Conservation (phyloP, 2,113 vertebrate genomes). For the Crotophaga sulcirostris region DNA sequence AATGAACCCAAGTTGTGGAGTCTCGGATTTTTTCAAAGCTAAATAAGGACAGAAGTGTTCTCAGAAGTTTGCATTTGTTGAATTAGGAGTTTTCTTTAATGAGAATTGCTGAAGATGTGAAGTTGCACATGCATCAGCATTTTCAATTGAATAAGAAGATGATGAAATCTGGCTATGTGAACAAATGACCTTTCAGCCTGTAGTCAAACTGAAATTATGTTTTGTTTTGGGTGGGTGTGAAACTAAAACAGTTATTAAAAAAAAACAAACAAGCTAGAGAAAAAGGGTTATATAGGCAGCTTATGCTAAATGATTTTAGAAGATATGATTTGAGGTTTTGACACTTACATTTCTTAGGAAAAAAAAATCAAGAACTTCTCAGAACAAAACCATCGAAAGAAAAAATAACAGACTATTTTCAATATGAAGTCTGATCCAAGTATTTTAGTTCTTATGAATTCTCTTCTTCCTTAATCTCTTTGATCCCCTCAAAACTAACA, state of each 20-base stretch:
- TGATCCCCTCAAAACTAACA: background rate
- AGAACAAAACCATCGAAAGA: background rate
- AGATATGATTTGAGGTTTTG: background rate
- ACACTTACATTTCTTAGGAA: background rate
- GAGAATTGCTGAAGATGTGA: background rate
- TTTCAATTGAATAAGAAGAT: background rate
- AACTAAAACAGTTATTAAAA: background rate
- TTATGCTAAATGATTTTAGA: background rate
- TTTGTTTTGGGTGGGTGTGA: background rate
- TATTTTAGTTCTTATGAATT: background rate
- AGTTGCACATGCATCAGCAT: background rate
- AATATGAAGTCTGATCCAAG: background rate
- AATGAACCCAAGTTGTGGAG: background rate
- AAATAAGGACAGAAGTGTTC: background rate
- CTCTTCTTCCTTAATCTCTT: background rate
- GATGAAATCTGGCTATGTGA: background rate
- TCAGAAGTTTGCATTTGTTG: background rate
- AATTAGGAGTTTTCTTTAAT: background rate
- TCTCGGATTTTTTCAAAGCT: background rate
- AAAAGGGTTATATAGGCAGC: background rate
- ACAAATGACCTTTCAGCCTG: background rate
- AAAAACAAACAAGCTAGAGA: background rate
- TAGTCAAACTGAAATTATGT: background rate
- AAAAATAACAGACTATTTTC: background rate
- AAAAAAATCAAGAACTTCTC: background rate